phyloP scores from a whole-genome alignment of 2,113 vertebrate genomes.

The Nycticebus coucang region DNA sequence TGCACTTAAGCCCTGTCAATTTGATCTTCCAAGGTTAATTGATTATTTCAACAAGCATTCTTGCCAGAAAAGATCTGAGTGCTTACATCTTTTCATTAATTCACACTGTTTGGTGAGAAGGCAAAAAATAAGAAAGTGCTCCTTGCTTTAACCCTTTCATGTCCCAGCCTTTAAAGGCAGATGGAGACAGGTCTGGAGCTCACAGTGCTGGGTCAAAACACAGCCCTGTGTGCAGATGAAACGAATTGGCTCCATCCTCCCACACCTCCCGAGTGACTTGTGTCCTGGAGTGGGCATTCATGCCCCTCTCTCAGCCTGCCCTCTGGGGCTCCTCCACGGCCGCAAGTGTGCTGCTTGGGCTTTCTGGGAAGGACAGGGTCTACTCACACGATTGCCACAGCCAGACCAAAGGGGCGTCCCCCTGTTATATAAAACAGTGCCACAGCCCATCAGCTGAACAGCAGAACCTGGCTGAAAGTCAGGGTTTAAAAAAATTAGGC shows the following conservation, averaged over 20 bases:
- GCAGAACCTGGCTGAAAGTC: slow-evolving; percentile 74
- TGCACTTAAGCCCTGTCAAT: slow-evolving; percentile 83
- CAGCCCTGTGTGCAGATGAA: neutral
- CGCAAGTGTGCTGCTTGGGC: slow-evolving; percentile 61
- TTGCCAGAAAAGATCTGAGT: slow-evolving; percentile 84
- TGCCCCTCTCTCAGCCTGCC: slow-evolving; percentile 11
- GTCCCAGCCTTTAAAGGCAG: neutral
- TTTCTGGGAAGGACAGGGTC: slow-evolving; percentile 83
- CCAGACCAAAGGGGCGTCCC: slow-evolving; percentile 82
- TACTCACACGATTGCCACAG: slow-evolving; percentile 78
- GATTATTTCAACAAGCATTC: slow-evolving; percentile 87
- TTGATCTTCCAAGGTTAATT: slow-evolving; percentile 88
- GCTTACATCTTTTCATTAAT: slow-evolving; percentile 84
- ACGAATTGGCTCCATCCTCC: rapidly evolving
- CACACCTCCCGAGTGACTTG: no score
- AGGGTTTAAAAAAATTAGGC: slow-evolving; percentile 23
- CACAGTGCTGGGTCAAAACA: rapidly evolving
- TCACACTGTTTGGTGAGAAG: slow-evolving; percentile 80
- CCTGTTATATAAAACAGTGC: slow-evolving; percentile 62
- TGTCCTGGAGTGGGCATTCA: rapidly evolving
- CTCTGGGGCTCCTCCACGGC: slow-evolving; percentile 68
- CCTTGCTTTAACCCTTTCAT: slow-evolving; percentile 74
- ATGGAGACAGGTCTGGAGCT: neutral
- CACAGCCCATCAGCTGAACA: slow-evolving; percentile 70
- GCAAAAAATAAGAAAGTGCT: slow-evolving; percentile 59